phyloP scores from a whole-genome alignment of 2,797 vertebrate genomes.

The Siniperca scherzeri region DNA sequence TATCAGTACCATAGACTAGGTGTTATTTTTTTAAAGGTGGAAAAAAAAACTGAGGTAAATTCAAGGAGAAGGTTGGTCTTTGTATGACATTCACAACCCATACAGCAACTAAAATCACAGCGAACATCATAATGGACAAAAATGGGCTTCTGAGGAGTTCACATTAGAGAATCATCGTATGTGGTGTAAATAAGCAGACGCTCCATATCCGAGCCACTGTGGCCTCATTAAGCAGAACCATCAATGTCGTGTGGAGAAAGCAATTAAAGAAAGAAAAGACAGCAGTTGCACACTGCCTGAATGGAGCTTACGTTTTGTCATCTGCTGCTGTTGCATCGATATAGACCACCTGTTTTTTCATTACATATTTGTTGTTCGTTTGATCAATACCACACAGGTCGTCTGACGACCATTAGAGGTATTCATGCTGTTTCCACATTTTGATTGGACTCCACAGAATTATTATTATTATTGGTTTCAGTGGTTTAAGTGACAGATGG shows the following conservation, averaged over 20 bases:
- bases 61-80: not conserved
- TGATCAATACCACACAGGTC: slow-evolving; percentile 20
- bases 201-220: slow-evolving; percentile 23
- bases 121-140: slow-evolving; percentile 19
- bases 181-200: slow-evolving; percentile 53
- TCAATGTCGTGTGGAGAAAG: slow-evolving; percentile 43
- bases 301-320: slow-evolving; percentile 11
- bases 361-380: slow-evolving; percentile 22
- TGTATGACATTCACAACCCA: not conserved
- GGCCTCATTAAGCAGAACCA: slow-evolving; percentile 44
- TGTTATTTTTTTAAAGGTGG: not conserved
- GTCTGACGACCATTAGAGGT: slow-evolving; percentile 1
- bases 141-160: slow-evolving; percentile 22
- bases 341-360: slow-evolving; percentile 31
- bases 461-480: slow-evolving; percentile 11
- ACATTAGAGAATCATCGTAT: slow-evolving; percentile 17
- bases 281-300: slow-evolving; percentile 35
- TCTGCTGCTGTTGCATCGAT: not conserved
- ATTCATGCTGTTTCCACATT: not conserved
- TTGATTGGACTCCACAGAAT: slow-evolving; percentile 7
- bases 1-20: not conserved
- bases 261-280: slow-evolving; percentile 30
- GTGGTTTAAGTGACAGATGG: slow-evolving; percentile 43
- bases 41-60: not conserved
- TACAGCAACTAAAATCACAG: not conserved